Evolutionary conservation across 2,888 invertebrate genomes (phyloP), one percentile per base, ranked within the genome.

Genomic region (Coenonympha glycerion): DNA sequence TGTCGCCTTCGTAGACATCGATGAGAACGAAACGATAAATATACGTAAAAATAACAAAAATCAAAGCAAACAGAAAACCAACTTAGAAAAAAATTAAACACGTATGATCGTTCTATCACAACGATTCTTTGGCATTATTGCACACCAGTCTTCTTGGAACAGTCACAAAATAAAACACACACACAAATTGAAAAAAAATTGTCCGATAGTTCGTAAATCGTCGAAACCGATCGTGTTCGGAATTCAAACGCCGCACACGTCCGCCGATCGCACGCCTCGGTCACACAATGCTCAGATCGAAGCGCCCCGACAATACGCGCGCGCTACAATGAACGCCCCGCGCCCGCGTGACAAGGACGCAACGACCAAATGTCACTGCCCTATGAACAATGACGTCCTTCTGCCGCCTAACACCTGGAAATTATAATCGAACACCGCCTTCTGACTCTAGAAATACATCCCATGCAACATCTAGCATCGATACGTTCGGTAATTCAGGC

Each of bases 241-340:
- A 68, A 65, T 60, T 44, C 60, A 64, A 64, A 68, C 75, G 74
- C 66, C 55, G 65, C 61, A 64, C 73, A 80, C 86, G 86, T 79
- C 81, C 68, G 65, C 47, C 64, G 54, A 58, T 55, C 73, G 67
- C 78, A 82, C 79, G 71, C 68, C 66, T 66, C 69, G 73, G 73
- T 73, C 74, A 83, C 85, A 87, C 87, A 87, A 87, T 87, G 86
- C 85, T 79, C 82, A 86, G 86, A 86, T 86, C 86, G 87, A 87
- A 86, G 80, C 76, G 73, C 62, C 69, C 75, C 81, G 79, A 86
- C 86, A 86, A 86, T 86, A 84, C 85, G 85, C 83, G 85, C 85
- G 83, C 82, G 81, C 82, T 82, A 86, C 86, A 86, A 87, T 85
- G 78, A 79, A 79, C 77, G 71, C 77, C 54, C 34, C 51, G 26